Evolutionary conservation across 1,140 invertebrate genomes (phyloP).

Genomic region (Matsumurasca onukii): DNA sequence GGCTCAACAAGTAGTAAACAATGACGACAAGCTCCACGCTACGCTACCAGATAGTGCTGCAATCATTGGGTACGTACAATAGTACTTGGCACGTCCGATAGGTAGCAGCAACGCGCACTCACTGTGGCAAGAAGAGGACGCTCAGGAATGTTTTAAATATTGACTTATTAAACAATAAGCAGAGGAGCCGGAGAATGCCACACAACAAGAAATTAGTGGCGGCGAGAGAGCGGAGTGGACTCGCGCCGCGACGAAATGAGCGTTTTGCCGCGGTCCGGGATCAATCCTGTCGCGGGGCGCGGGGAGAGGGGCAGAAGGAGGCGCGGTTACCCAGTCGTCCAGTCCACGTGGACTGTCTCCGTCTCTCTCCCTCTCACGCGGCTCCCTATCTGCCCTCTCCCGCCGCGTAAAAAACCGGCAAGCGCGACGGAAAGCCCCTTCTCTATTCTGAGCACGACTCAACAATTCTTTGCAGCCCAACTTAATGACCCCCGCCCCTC

Average conservation of each 20-base stretch:
- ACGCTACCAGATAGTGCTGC: too few species aligned
- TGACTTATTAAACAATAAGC: constrained; percentile 26
- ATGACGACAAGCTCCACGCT: too few species aligned
- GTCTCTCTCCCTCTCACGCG: constrained; percentile 9
- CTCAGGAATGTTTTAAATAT: constrained; percentile 19
- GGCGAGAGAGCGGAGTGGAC: constrained; percentile 13
- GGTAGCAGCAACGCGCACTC: neutral
- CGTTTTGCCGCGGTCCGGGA: constrained; percentile 34
- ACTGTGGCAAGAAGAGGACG: neutral
- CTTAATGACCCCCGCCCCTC: constrained; percentile 37
- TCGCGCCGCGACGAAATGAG: constrained; percentile 36
- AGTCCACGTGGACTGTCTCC: constrained; percentile 16
- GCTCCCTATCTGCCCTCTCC: neutral
- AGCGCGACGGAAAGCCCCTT: constrained; percentile 29
- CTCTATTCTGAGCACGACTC: constrained; percentile 28
- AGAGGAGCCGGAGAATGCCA: constrained; percentile 22
- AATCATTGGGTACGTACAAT: too few species aligned
- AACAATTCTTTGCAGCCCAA: constrained; percentile 31
- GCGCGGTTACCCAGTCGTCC: constrained; percentile 15
- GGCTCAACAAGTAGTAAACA: too few species aligned
- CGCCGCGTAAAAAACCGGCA: constrained; percentile 32
- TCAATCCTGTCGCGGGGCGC: constrained; percentile 30
- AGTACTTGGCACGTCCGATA: neutral
- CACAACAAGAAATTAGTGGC: constrained; percentile 27
- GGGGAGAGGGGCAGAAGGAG: neutral